Conservation (phyloP, 2,888 invertebrate species). For the Mimachlamys varia region DNA sequence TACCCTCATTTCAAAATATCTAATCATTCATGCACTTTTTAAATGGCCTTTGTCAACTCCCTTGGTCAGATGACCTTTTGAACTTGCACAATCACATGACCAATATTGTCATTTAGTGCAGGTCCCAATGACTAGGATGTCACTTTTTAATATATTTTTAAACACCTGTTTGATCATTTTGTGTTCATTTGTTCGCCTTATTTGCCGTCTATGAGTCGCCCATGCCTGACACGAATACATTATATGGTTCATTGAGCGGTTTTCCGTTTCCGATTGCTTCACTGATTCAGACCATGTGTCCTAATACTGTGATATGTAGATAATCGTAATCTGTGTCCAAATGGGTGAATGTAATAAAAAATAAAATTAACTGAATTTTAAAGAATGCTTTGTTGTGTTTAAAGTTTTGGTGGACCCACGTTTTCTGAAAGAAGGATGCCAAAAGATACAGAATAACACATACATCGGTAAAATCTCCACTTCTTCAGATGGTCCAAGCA, state of each 20-base stretch:
- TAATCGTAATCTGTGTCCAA: conserved; percentile 11
- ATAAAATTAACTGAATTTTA: not conserved
- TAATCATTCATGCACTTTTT: conserved; percentile 6
- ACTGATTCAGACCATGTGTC: conserved; percentile 2
- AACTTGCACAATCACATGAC: not conserved
- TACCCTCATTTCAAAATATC: not conserved
- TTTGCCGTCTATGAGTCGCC: not conserved
- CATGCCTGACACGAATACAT: not conserved
- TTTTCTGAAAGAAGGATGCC: not conserved
- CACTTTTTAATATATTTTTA: not conserved
- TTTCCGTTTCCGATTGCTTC: not conserved
- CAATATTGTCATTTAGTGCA: not conserved
- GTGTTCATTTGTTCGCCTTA: conserved; percentile 11
- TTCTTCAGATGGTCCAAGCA: no score
- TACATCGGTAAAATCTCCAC: not conserved
- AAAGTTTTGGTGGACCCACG: not conserved
- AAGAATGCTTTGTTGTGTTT: not conserved
- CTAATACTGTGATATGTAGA: conserved; percentile 11
- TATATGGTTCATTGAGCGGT: not conserved
- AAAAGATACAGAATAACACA: not conserved
- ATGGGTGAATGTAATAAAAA: conserved; percentile 2
- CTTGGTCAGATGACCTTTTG: not conserved
- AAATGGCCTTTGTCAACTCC: no score
- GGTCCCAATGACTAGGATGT: not conserved
- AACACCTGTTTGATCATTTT: not conserved